phyloP scores from a whole-genome alignment of 2,797 vertebrate species.

The Danionella dracula region DNA sequence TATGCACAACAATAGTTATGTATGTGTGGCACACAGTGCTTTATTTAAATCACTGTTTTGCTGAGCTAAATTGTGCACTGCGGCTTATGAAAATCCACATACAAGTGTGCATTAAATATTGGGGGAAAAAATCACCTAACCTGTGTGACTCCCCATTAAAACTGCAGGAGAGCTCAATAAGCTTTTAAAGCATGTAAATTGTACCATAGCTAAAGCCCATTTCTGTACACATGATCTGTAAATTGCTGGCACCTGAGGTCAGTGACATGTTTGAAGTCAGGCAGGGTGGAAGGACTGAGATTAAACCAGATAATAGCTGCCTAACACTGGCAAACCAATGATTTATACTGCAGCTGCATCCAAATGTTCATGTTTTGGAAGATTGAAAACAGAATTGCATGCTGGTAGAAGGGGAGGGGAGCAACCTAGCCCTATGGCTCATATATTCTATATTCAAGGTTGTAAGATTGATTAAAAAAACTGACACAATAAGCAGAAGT shows the following conservation, averaged over 20 bases:
- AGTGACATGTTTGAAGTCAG: slow-evolving; percentile 48
- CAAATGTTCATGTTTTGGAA: slow-evolving; percentile 40
- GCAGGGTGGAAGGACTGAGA: slow-evolving; percentile 48
- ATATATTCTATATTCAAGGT: slow-evolving; percentile 19
- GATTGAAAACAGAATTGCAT: slow-evolving; percentile 43
- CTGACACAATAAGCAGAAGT: neutral
- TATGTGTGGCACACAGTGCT: neutral
- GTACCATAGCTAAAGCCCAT: slow-evolving; percentile 63
- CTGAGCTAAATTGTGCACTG: slow-evolving; percentile 9
- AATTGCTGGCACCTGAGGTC: slow-evolving; percentile 77
- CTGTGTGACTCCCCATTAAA: slow-evolving; percentile 65
- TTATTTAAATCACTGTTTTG: slow-evolving; percentile 12
- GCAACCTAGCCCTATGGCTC: slow-evolving; percentile 19
- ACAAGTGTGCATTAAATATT: slow-evolving; percentile 18
- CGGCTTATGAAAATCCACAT: slow-evolving; percentile 19
- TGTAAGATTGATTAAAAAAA: slow-evolving; percentile 1
- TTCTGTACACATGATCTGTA: slow-evolving; percentile 73
- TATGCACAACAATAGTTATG: neutral
- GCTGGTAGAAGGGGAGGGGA: slow-evolving; percentile 30
- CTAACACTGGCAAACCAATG: slow-evolving; percentile 41
- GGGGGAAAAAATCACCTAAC: slow-evolving; percentile 23
- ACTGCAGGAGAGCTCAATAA: slow-evolving; percentile 64
- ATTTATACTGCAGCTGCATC: slow-evolving; percentile 42
- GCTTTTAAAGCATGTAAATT: slow-evolving; percentile 72
- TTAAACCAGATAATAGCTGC: slow-evolving; percentile 53